Base-by-base conservation (phyloP, 2,888 invertebrate genomes). In the Philhelius pedissequus region DNA sequence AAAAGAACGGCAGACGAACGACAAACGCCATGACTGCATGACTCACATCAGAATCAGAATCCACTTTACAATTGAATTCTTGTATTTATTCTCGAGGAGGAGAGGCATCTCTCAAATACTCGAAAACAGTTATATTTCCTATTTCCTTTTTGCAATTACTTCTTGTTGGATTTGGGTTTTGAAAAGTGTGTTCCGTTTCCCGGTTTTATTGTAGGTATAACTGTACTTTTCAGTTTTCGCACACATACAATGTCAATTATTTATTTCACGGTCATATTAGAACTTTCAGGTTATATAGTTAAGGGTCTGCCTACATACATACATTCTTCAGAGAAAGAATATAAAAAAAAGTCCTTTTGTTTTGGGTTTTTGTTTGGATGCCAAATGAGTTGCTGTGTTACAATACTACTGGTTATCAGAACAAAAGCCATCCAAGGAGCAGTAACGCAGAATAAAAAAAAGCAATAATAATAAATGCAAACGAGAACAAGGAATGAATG, bases 131-230 rank as follows among this genome's bases (percentile, higher is more conserved):
- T 58, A 50, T 75, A 54, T 75, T 62, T 70, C 48, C 40, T 56
- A 80, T 64, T 75, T 52, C 80, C 75, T 69, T 80, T 81, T 80
- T 81, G 22, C 45, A 69, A 75, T 70, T 58, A 35, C 48, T 58
- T 45, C 2, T 43, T 18, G 22, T 13, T 48, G 6, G 22, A 27
- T 40, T 56, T 32, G 11, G 15, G 20, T 4, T 48, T 35, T 11
- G 4, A 32, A 35, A 20, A 56, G 27, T 60, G 40, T 40, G 25
- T 62, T 43, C 27, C 43, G 43, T 62, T 62, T 43, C 18, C 43
- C 13, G 43, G 6, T 56, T 35, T 35, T 62, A 43, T 62, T 62
- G 62, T n/a, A n/a, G n/a, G n/a, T 62, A 43, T 30, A 62, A 62
- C 62, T 62, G 62, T 62, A 62, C 43, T 22, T 62, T 22, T 62